phyloP scores from a whole-genome alignment of 37 sponge, comb jelly and placozoan genomes.

The Trichoplax adhaerens region DNA sequence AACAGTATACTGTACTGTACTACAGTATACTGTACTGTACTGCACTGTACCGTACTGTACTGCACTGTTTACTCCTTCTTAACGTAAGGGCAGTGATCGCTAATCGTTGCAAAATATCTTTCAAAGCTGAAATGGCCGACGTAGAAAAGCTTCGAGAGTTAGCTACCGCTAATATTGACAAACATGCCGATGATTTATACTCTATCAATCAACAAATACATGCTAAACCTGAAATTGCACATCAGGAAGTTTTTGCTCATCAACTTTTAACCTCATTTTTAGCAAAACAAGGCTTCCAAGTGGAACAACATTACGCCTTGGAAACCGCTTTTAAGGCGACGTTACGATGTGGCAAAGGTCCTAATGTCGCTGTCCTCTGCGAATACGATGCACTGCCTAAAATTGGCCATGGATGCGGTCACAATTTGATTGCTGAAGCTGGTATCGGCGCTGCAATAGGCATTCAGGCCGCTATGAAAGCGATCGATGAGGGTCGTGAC shows the following conservation, averaged over 20 bases:
- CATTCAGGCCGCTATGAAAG: constrained; percentile 53
- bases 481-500: neutral
- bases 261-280: constrained; percentile 34
- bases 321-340: constrained; percentile 70
- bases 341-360: constrained; percentile 8
- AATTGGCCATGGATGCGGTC: constrained; percentile 91
- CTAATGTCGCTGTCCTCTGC: constrained; percentile 64
- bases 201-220: too few relatives aligned
- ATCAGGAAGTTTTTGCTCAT: constrained; percentile 56
- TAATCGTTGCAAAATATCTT: too few relatives aligned
- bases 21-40: too few relatives aligned
- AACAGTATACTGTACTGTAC: too few relatives aligned
- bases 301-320: constrained; percentile 36
- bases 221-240: constrained; percentile 8
- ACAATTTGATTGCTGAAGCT: constrained; percentile 85
- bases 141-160: too few relatives aligned
- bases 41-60: too few relatives aligned
- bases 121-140: too few relatives aligned
- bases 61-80: too few relatives aligned
- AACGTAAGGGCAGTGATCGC: too few relatives aligned
- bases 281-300: constrained; percentile 52
- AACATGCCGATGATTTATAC: too few relatives aligned
- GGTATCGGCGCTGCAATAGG: constrained; percentile 65
- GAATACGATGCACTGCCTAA: constrained; percentile 87
- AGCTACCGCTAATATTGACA: too few relatives aligned